phyloP scores from a whole-genome alignment of 2,113 vertebrate species.

The Carlito syrichta region DNA sequence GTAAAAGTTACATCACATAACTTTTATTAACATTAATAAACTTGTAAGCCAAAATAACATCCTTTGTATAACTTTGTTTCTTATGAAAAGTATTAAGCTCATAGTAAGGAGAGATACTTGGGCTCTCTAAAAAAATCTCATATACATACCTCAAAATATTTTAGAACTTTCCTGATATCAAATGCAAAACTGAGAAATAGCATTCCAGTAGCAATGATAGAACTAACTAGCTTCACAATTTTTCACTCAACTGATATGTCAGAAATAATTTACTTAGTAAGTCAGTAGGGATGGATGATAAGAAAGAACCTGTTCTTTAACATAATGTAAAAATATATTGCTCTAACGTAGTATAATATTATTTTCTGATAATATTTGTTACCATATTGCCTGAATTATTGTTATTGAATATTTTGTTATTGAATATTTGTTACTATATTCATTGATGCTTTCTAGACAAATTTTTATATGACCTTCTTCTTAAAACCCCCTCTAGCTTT shows the following conservation, averaged over 20 bases:
- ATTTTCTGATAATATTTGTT: not conserved
- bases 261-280: not conserved
- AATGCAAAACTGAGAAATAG: not conserved
- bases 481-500: not conserved
- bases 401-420: too few species aligned
- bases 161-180: not conserved
- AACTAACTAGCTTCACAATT: not conserved
- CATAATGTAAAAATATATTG: not conserved
- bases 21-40: not conserved
- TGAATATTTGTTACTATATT: not conserved
- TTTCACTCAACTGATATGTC: not conserved
- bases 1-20: not conserved
- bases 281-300: not conserved
- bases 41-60: not conserved
- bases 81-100: not conserved
- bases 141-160: not conserved
- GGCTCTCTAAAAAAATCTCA: too few species aligned
- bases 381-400: too few species aligned
- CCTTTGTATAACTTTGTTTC: not conserved
- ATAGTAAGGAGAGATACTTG: not conserved
- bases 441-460: not conserved
- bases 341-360: not conserved
- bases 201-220: not conserved
- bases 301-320: not conserved
- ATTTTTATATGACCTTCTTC: not conserved